phyloP scores from a whole-genome alignment of 2,797 vertebrate species.

The Menidia menidia region DNA sequence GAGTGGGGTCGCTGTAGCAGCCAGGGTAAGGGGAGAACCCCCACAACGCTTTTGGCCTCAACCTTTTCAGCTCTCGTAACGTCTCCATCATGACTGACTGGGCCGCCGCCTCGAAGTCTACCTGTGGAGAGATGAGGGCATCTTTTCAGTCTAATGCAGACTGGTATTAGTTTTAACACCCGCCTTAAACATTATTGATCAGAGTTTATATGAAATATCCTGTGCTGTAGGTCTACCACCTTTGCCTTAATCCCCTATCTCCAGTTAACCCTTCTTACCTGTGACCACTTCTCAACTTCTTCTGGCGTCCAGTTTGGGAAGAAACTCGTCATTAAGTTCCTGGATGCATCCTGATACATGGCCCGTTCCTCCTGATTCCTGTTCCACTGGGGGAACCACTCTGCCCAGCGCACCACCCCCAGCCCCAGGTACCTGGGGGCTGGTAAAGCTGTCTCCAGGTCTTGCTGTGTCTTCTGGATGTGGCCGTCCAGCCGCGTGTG shows the following conservation, averaged over 20 bases:
- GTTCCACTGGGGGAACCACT: slow-evolving; percentile 84
- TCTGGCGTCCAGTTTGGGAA: slow-evolving; percentile 82
- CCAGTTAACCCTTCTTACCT: slow-evolving; percentile 63
- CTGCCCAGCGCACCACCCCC: slow-evolving; percentile 80
- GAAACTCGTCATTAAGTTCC: slow-evolving; percentile 76
- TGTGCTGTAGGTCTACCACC: not conserved
- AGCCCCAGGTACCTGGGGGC: slow-evolving; percentile 79
- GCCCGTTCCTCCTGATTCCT: slow-evolving; percentile 75
- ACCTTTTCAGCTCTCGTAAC: slow-evolving; percentile 77
- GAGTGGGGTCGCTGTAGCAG: slow-evolving; percentile 79
- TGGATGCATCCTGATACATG: slow-evolving; percentile 79
- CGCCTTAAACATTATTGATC: not conserved
- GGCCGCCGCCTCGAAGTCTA: slow-evolving; percentile 85
- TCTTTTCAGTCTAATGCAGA: not conserved
- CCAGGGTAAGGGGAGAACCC: slow-evolving; percentile 81
- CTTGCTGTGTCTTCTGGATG: slow-evolving; percentile 79
- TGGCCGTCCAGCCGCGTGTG: slow-evolving; percentile 81
- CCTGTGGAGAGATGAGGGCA: slow-evolving; percentile 64
- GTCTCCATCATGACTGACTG: slow-evolving; percentile 84
- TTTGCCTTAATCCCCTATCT: not conserved
- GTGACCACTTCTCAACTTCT: slow-evolving; percentile 84
- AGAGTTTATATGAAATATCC: not conserved
- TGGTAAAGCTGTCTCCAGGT: slow-evolving; percentile 76
- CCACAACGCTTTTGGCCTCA: slow-evolving; percentile 85
- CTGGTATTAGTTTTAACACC: not conserved